Evolutionary conservation across 2,888 invertebrate genomes (phyloP), one percentile per base, ranked within the genome.

Genomic region (Acanthosoma haemorrhoidale): DNA sequence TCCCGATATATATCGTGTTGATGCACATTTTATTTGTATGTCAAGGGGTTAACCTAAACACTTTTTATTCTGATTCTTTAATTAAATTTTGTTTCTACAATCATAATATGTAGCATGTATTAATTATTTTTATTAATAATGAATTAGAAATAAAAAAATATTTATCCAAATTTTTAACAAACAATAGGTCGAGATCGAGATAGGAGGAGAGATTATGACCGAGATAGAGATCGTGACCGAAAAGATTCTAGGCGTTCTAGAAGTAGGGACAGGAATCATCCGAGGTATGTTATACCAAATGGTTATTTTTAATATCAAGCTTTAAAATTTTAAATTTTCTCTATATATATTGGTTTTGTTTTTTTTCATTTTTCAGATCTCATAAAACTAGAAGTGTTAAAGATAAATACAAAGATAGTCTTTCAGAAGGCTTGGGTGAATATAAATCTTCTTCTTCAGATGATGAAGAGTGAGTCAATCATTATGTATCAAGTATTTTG

Each of bases 361-460:
- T 25, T 15, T n/a, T 43, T 66, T 43, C 2, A 21, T 11, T 51
- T 51, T 68, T 6, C 61, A 74, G 74, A 70, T 71, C 72, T 68
- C 72, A 74, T 43, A 73, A 74, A 57, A 71, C 71, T 32, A 73
- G 70, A 61, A 41, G 25, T 36, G 66, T 60, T 4, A 73, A 71
- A 51, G 83, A 83, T 76, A 82, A 82, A 75, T 83, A 81, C 75
- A 82, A 82, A 74, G 90, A 88, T 76, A 90, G 92, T 15, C 79
- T 89, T 16, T 91, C 91, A 71, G 94, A 94, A 79, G 90, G 92
- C 2, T 83, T 92, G 74, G 88, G 88, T 75, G 79, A 84, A 5
- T 85, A 86, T 72, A 80, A 80, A 72, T 86, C 88, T 4, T 86
- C 86, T 1, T 78, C 79, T 11, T 78, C 78, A 8, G 78, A 77